Conservation (phyloP, 2,113 vertebrate species). For the Onychostoma macrolepis region DNA sequence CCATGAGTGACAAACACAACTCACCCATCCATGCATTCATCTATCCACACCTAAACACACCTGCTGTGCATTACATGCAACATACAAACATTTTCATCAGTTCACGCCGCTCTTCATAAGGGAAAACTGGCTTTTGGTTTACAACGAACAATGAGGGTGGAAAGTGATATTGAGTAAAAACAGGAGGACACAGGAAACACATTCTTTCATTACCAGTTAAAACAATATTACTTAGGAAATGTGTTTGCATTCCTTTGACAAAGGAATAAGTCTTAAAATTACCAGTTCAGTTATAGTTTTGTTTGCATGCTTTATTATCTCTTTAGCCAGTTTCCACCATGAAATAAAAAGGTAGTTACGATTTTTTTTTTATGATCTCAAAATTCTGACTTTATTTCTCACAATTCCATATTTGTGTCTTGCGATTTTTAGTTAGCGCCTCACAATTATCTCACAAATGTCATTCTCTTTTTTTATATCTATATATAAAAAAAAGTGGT, state of each 20-base stretch:
- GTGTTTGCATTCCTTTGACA: background rate
- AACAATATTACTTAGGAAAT: background rate
- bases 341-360: background rate
- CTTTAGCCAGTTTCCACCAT: background rate
- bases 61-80: background rate
- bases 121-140: background rate
- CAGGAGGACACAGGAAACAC: background rate
- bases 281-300: background rate
- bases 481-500: too few species aligned
- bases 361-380: background rate
- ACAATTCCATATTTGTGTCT: background rate
- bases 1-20: conserved; percentile 20
- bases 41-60: background rate
- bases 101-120: background rate
- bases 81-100: background rate
- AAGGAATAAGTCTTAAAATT: background rate
- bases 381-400: background rate
- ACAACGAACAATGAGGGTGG: background rate
- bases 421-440: background rate
- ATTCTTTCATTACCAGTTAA: background rate
- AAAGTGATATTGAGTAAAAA: background rate
- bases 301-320: background rate
- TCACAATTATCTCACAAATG: background rate
- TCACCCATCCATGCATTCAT: conserved; percentile 14
- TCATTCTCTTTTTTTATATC: background rate